Percentiles rank a stretch among this genome's conserved stretches.
These are phyloP conservation scores for Rotaria socialis DNA, from an alignment of 2,888 invertebrate genomes.

Conservation along the genomic window DNA sequence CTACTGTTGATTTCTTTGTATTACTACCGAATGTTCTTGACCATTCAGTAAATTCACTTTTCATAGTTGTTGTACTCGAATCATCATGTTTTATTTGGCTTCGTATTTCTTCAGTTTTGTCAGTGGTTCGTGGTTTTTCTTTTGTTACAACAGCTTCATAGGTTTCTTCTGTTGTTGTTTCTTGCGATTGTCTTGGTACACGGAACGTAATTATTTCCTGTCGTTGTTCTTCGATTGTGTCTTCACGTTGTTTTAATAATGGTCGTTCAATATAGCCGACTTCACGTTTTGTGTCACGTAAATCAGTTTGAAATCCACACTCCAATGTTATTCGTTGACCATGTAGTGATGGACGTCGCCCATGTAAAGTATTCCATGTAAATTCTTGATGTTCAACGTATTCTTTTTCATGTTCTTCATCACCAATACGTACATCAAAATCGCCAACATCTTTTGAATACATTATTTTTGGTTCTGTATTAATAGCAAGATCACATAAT, in stretches of 20 bases:
- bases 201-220: slow-evolving; percentile 21
- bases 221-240: slow-evolving; percentile 1
- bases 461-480: slow-evolving; percentile 34
- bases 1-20: neutral
- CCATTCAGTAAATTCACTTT: slow-evolving; percentile 4
- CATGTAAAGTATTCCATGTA: slow-evolving; percentile 5
- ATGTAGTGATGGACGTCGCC: neutral
- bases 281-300: slow-evolving; percentile 29
- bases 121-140: neutral
- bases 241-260: neutral
- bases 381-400: slow-evolving; percentile 9
- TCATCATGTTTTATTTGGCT: neutral
- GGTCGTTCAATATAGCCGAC: slow-evolving; percentile 7
- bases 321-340: slow-evolving; percentile 14
- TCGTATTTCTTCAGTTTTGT: neutral
- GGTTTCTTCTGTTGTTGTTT: slow-evolving; percentile 19
- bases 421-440: slow-evolving; percentile 20
- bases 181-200: neutral
- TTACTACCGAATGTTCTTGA: neutral
- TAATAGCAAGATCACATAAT: slow-evolving; percentile 21
- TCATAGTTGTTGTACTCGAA: neutral
- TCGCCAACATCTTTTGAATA: slow-evolving; percentile 25
- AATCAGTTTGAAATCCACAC: neutral
- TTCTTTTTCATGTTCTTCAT: neutral
- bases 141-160: neutral